Conservation (phyloP, 2,113 vertebrate species). For the Eolophus roseicapilla region DNA sequence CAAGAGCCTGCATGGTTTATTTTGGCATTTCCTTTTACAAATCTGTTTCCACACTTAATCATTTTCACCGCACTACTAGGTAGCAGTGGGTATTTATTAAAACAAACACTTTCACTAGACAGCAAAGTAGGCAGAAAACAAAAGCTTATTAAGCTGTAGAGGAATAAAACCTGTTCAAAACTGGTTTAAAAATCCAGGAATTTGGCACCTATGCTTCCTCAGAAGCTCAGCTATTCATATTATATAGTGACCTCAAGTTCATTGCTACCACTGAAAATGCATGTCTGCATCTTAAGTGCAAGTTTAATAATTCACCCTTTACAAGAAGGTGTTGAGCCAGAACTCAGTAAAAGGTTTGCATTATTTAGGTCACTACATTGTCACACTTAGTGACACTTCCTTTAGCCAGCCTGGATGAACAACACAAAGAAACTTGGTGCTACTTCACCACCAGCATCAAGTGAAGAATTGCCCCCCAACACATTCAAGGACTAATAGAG, state of each 20-base stretch:
- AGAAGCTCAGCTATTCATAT: not conserved
- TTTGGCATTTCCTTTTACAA: not conserved
- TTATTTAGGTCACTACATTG: accelerated
- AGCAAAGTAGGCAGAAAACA: not conserved
- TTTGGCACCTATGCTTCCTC: not conserved
- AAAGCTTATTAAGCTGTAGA: not conserved
- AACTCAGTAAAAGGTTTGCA: not conserved
- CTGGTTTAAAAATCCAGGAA: not conserved
- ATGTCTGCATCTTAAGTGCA: not conserved
- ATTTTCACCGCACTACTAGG: not conserved
- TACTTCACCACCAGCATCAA: not conserved
- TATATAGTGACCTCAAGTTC: not conserved
- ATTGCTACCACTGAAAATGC: not conserved
- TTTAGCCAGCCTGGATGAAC: accelerated
- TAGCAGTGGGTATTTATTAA: not conserved
- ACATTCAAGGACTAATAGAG: accelerated
- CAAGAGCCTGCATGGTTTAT: not conserved
- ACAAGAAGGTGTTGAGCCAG: not conserved
- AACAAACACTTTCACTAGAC: not conserved
- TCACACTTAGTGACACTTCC: accelerated
- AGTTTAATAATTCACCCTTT: not conserved
- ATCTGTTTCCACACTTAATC: not conserved
- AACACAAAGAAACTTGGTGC: accelerated
- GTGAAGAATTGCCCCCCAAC: not conserved
- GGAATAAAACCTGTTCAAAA: not conserved